These are phyloP conservation scores for Dicentrarchus labrax DNA, from an alignment of 2,113 vertebrate genomes.

Conservation along the genomic window DNA sequence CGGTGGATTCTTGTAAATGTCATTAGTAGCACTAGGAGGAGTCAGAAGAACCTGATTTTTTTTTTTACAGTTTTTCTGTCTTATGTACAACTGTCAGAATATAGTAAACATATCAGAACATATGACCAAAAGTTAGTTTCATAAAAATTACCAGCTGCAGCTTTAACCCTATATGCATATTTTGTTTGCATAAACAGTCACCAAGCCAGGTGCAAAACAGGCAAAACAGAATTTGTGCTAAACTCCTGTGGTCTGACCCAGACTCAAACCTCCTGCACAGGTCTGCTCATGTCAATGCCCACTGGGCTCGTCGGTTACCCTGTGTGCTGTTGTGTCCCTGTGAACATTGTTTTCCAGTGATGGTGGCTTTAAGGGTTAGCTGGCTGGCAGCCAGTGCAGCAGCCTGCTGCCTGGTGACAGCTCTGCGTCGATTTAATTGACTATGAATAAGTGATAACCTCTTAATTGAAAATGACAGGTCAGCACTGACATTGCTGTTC, in stretches of 20 bases:
- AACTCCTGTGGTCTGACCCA: not conserved
- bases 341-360: slow-evolving; percentile 3
- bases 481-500: slow-evolving; percentile 2
- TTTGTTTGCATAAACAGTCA: not conserved
- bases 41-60: no score
- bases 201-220: not conserved
- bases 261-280: not conserved
- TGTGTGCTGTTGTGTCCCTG: not conserved
- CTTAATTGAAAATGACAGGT: slow-evolving; percentile 45
- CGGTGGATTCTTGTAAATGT: no score
- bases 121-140: no score
- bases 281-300: not conserved
- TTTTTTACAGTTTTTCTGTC: no score
- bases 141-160: no score
- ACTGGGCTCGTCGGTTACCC: not conserved
- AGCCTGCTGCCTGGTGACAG: slow-evolving; percentile 13
- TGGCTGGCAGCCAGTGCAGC: slow-evolving; percentile 30
- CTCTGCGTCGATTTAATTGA: slow-evolving; percentile 42
- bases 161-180: not conserved
- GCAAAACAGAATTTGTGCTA: not conserved
- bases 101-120: no score
- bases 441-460: slow-evolving; percentile 47
- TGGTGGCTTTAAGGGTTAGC: slow-evolving; percentile 18
- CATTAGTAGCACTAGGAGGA: no score
- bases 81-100: no score